phyloP scores from a whole-genome alignment of 2,113 vertebrate genomes.

The Apus apus region DNA sequence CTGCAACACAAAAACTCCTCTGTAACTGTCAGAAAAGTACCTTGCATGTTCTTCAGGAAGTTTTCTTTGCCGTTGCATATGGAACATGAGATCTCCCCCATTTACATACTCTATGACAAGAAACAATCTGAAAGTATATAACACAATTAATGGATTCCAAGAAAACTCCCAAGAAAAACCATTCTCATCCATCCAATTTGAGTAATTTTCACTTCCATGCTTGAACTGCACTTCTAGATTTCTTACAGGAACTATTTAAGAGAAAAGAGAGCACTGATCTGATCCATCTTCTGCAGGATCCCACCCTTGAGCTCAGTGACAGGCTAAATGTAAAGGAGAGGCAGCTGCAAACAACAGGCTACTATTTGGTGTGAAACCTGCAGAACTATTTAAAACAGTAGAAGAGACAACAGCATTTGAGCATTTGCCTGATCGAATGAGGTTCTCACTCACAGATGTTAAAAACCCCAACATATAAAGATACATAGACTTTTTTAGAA shows the following conservation, averaged over 20 bases:
- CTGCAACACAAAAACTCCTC: fast-evolving
- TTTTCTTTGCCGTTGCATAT: constrained; percentile 97
- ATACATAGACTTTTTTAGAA: not conserved
- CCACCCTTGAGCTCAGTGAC: not conserved
- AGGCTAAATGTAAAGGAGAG: not conserved
- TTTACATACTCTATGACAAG: constrained; percentile 98
- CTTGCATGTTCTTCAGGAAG: constrained; percentile 96
- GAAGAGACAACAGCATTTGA: not conserved
- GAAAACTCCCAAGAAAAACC: not conserved
- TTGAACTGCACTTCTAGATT: not conserved
- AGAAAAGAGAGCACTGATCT: not conserved
- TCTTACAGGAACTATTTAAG: not conserved
- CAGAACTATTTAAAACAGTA: not conserved
- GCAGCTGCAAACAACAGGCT: not conserved
- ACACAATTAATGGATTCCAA: not conserved
- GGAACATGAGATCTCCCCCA: constrained; percentile 98
- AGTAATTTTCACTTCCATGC: not conserved
- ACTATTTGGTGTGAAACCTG: not conserved
- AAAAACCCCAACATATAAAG: not conserved
- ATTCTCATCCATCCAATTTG: not conserved
- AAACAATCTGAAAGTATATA: constrained; percentile 84
- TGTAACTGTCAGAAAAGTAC: constrained; percentile 53
- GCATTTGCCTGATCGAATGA: not conserved
- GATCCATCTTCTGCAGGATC: not conserved
- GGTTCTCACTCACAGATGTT: fast-evolving